Base-by-base conservation (phyloP, 2,113 vertebrate species). In the Hemiprocne comata region DNA sequence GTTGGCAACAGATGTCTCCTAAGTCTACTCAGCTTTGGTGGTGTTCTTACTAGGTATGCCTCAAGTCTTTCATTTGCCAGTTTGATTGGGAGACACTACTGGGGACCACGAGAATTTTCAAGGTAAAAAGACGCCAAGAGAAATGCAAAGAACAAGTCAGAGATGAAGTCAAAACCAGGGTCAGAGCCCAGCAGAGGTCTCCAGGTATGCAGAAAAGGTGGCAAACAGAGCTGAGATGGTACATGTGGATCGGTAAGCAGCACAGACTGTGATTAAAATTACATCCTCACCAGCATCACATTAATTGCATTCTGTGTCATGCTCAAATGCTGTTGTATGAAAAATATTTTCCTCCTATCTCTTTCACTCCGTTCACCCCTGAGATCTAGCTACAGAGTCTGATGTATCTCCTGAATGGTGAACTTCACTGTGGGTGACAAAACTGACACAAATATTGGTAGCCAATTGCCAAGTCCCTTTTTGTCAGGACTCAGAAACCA, bases 171-270 rank as follows among this genome's bases (percentile, higher is more conserved):
- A 84, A 90, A 88, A 31, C 9, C 8, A 46, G 5, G 4, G 57
- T 51, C 48, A 61, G 64, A 76, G 65, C 28, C 6, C 28, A 48
- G n/a, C 3, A 57, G 26, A 92, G 24, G 17, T 48, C 36, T 84
- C 70, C 40, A 57, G 42, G 61, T 84, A 87, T 2, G 16, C 20
- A 89, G 11, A 78, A 58, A 67, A 78, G 5, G 12, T 46, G 42
- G 9, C 4, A 87, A 54, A 75, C 0, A 0, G 17, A 24, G 21
- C 19, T 51, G 34, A 51, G n/a, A 62, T 54, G 38, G 33, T 14
- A 64, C 2, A 3, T 1, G 1, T 11, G 10, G 36, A 76, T 50
- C 38, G 16, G 2, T 48, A 78, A 77, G 12, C 20, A 78, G 36
- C 53, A 72, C 1, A 0, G 15, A 38, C 20, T 51, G 26, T 8